Evolutionary conservation across 2,797 vertebrate species (phyloP).

Genomic region (Arctocebus calabarensis): DNA sequence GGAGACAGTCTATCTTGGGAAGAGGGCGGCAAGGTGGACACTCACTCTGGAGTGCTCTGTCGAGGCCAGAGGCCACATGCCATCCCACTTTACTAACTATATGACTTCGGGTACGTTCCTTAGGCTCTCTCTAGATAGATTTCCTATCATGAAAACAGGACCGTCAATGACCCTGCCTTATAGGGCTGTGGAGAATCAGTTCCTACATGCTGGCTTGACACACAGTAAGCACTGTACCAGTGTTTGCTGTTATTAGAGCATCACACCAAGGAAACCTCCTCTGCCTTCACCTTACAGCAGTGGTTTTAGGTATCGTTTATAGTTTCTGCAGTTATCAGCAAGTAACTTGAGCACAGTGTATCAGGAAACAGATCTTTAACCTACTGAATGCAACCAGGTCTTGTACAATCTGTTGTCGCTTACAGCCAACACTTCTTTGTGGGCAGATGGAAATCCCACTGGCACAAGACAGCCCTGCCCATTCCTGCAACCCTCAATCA

Average conservation of each 20-base stretch:
- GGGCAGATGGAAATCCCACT: background rate
- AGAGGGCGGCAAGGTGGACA: fast-evolving
- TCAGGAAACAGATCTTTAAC: background rate
- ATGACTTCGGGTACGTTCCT: background rate
- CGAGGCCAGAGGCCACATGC: background rate
- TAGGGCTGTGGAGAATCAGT: background rate
- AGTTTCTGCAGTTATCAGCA: constrained; percentile 36
- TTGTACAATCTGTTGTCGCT: background rate
- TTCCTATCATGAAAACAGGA: constrained; percentile 29
- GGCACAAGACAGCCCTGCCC: background rate
- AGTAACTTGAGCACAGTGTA: background rate
- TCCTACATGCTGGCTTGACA: background rate
- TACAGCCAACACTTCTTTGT: background rate
- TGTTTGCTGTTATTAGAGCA: background rate
- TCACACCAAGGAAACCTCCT: constrained; percentile 7
- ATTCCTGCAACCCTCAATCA: background rate
- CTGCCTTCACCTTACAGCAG: background rate
- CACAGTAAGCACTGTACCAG: background rate
- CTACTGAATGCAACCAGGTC: background rate
- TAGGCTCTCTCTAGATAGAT: constrained; percentile 26
- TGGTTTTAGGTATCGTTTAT: background rate
- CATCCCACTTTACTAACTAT: background rate
- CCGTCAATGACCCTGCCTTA: background rate
- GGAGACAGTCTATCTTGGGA: background rate
- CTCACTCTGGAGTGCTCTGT: background rate